phyloP scores from a whole-genome alignment of 2,113 vertebrate species.

The Colistium nudipinnis region DNA sequence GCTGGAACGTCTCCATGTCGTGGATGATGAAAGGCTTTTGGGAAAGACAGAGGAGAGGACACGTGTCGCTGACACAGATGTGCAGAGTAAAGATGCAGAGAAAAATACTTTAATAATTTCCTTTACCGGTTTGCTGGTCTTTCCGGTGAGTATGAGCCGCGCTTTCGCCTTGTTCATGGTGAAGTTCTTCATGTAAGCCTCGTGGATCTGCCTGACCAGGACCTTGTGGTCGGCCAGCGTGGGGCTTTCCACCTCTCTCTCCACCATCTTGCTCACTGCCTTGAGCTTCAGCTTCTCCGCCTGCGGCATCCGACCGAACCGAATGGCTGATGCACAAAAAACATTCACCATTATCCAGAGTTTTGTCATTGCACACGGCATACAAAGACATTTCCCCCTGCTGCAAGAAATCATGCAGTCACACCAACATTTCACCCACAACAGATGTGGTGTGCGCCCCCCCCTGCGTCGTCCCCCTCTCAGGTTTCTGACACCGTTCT shows the following conservation, averaged over 20 bases:
- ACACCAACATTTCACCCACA: conserved; percentile 26
- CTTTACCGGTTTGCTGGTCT: conserved; percentile 88
- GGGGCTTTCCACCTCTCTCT: conserved; percentile 79
- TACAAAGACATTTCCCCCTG: not conserved
- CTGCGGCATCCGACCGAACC: conserved; percentile 95
- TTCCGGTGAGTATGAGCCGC: conserved; percentile 91
- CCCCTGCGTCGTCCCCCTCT: conserved; percentile 46
- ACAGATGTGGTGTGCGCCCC: conserved; percentile 25
- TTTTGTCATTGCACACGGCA: not conserved
- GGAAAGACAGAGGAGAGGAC: conserved; percentile 5
- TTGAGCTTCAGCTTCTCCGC: conserved; percentile 95
- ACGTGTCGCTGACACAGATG: not conserved
- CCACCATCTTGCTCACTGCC: conserved; percentile 87
- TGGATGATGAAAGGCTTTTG: conserved; percentile 95
- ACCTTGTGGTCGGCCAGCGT: conserved; percentile 85
- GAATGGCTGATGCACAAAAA: conserved; percentile 84
- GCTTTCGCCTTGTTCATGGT: conserved; percentile 96
- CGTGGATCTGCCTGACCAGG: conserved; percentile 89
- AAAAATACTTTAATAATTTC: not conserved
- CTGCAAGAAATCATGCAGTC: conserved; percentile 9
- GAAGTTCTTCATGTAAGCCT: conserved; percentile 95
- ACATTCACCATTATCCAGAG: not conserved
- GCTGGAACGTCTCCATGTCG: conserved; percentile 96
- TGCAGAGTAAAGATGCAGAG: not conserved
- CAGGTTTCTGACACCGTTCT: conserved; percentile 44